phyloP scores from a whole-genome alignment of 1,140 invertebrate species.

The Agraylea sexmaculata region DNA sequence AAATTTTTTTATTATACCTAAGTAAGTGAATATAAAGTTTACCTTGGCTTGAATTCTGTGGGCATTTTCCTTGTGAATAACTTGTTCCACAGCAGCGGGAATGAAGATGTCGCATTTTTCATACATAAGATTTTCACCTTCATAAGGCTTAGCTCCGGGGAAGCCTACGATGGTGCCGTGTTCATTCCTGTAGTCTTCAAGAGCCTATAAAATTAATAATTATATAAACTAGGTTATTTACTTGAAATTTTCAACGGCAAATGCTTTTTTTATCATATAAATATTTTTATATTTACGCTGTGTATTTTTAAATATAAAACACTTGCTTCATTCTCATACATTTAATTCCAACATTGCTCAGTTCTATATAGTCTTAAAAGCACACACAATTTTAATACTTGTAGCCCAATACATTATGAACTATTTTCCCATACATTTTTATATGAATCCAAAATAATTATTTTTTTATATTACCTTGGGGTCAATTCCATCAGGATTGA shows the following conservation, averaged over 20 bases:
- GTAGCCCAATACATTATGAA: no score
- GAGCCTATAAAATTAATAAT: constrained; percentile 38
- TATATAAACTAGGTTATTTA: not conserved
- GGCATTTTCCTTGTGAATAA: constrained; percentile 91
- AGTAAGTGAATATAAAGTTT: constrained; percentile 17
- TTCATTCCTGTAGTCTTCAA: constrained; percentile 79
- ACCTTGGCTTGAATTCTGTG: constrained; percentile 84
- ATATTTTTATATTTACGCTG: no score
- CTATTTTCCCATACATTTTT: no score
- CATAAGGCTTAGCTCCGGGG: constrained; percentile 77
- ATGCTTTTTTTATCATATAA: no score
- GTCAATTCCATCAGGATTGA: constrained; percentile 90
- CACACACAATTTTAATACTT: no score
- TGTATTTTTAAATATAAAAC: no score
- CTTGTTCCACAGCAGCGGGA: constrained; percentile 94
- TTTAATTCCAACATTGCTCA: no score
- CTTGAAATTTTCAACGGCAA: no score
- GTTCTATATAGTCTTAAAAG: no score
- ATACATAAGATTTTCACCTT: constrained; percentile 80
- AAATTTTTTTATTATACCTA: no score
- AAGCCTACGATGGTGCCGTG: constrained; percentile 90
- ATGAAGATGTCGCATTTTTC: constrained; percentile 97
- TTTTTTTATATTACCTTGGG: constrained; percentile 90
- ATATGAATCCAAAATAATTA: no score
- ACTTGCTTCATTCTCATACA: no score